phyloP scores from a whole-genome alignment of 2,113 vertebrate species.

The Procapra przewalskii region DNA sequence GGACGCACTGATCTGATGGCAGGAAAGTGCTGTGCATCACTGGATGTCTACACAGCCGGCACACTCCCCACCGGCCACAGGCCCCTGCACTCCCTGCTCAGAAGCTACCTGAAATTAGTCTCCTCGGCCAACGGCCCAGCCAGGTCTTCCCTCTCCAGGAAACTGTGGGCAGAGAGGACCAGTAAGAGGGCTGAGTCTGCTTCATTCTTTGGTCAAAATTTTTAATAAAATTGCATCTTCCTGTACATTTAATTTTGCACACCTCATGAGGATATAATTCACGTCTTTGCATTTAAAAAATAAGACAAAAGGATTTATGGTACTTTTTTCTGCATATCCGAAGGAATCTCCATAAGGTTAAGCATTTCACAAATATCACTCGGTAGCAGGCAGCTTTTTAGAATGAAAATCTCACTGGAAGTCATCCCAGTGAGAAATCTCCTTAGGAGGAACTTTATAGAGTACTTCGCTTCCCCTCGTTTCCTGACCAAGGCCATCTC shows the following conservation, averaged over 20 bases:
- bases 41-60: rapidly evolving
- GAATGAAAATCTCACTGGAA: neutral
- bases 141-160: too few relatives aligned
- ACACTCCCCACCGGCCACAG: too few relatives aligned
- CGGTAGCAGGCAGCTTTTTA: neutral
- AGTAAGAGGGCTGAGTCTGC: neutral
- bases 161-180: neutral
- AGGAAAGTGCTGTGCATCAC: rapidly evolving
- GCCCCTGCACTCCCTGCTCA: neutral
- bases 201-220: neutral
- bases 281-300: neutral
- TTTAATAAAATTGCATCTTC: neutral
- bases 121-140: rapidly evolving
- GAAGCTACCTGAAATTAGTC: neutral
- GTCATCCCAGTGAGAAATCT: neutral
- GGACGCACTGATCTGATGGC: neutral
- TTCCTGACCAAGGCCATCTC: neutral
- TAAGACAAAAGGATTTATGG: neutral
- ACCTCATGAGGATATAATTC: neutral
- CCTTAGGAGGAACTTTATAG: neutral
- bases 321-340: neutral
- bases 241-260: neutral
- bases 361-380: neutral
- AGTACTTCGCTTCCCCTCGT: neutral
- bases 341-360: neutral